Base-by-base conservation (phyloP, 2,888 invertebrate genomes). In the Cepaea hortensis region DNA sequence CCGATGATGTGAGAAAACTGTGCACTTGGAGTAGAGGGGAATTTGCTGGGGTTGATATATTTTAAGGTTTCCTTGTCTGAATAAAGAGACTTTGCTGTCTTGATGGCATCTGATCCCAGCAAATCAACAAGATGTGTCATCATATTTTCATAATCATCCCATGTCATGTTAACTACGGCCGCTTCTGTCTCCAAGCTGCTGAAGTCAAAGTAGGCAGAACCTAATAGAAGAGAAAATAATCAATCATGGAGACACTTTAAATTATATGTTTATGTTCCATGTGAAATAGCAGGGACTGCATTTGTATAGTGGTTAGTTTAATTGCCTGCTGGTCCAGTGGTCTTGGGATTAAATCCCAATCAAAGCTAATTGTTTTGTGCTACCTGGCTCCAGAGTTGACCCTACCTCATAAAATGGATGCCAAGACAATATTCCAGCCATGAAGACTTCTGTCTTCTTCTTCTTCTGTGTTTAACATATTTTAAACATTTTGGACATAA, bases 191-290 rank as follows among this genome's bases (percentile, higher is more conserved):
- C 11, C 18, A 87, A 70, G 15, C 84, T 84, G 62, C 83, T 83
- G 72, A 87, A 61, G n/a, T 84, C 87, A 84, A 80, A 87, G 80
- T 87, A 87, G 46, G 87, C 72, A 20, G 87, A 62, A 20, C 87
- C 87, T 87, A 61, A 35, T 23, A 35, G 62, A 83, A 61, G 20
- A 3, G 23, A 75, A 35, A 46, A 68, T 11, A 84, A 46, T 11
- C 61, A 62, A 73, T 55, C 50, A 81, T 68, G 11, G 7, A 20
- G 18, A 68, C 6, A 15, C 68, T 20, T 20, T n/a, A 68, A 9
- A 65, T 65, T 18, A 65, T 15, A 65, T 9, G 65, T 15, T 65
- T 9, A 9, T 18, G 9, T 65, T 65, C 65, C 65, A 65, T 18
- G 2, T 65, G 9, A 65, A 15, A 65, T 18, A 15, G 18, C 65